Percentiles rank a stretch among this genome's conserved stretches.
Conservation (phyloP, 2,888 invertebrate species). For the Auanema freiburgensis region DNA sequence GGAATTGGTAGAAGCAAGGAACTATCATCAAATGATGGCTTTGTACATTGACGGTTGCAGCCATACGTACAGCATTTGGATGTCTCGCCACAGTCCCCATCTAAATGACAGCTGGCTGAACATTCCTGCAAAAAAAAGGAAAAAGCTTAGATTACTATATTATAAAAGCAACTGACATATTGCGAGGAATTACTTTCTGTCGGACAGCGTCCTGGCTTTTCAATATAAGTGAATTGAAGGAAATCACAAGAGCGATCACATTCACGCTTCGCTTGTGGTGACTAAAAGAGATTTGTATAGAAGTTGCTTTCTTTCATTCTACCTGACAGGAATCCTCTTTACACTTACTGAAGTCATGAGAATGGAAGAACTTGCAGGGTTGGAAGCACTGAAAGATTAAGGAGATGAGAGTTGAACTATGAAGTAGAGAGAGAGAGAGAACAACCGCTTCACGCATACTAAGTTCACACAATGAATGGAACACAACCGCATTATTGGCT, state of each 20-base stretch:
- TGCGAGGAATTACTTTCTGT: conserved; percentile 36
- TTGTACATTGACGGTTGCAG: conserved; percentile 48
- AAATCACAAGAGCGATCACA: conserved; percentile 65
- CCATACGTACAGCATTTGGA: conserved; percentile 65
- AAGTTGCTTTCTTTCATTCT: background rate
- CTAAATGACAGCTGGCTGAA: conserved; percentile 63
- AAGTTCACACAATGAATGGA: too few species aligned
- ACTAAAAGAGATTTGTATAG: background rate
- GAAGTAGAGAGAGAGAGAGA: too few species aligned
- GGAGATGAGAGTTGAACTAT: background rate
- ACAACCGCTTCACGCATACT: too few species aligned
- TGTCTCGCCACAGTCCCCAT: conserved; percentile 64
- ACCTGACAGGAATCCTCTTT: conserved; percentile 17
- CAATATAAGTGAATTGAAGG: conserved; percentile 56
- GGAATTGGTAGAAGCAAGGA: conserved; percentile 54
- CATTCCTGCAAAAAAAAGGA: conserved; percentile 59
- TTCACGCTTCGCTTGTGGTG: conserved; percentile 12
- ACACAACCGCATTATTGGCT: too few species aligned
- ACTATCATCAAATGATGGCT: conserved; percentile 33
- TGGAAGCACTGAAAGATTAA: conserved; percentile 55
- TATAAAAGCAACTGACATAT: conserved; percentile 30
- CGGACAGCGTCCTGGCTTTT: conserved; percentile 65
- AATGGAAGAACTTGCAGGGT: conserved; percentile 47
- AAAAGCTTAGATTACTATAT: background rate
- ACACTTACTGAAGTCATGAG: conserved; percentile 26